Percentiles rank a stretch among this genome's conserved stretches.
phyloP scores from a whole-genome alignment of 2,797 vertebrate genomes.

The Limosa lapponica region DNA sequence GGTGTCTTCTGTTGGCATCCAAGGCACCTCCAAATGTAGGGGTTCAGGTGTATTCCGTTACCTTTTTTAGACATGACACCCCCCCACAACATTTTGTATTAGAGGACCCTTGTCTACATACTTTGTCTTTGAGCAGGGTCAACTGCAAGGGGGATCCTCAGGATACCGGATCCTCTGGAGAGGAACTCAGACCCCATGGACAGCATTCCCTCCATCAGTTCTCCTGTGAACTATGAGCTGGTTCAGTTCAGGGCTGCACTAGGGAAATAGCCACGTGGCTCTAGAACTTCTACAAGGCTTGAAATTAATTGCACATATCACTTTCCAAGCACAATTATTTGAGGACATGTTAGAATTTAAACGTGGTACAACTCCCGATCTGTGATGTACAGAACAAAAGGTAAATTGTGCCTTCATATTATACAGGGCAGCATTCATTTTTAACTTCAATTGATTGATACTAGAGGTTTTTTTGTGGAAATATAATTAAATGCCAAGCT shows the following conservation, averaged over 20 bases:
- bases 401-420: background rate
- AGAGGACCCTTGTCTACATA: background rate
- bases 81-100: rapidly evolving
- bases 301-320: rapidly evolving
- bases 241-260: background rate
- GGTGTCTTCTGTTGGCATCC: background rate
- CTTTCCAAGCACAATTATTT: background rate
- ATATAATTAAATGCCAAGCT: background rate
- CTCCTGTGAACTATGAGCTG: background rate
- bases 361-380: background rate
- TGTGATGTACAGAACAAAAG: background rate
- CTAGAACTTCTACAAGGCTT: background rate
- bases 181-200: rapidly evolving
- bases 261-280: background rate
- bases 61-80: background rate
- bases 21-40: background rate
- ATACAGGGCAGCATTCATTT: background rate
- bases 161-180: background rate
- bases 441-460: background rate
- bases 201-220: background rate
- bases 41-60: background rate
- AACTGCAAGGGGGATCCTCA: background rate
- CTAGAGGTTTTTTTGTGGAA: background rate
- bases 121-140: background rate
- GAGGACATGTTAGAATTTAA: background rate